Evolutionary conservation across 2,888 invertebrate species (phyloP).

Genomic region (Parnassius apollo): DNA sequence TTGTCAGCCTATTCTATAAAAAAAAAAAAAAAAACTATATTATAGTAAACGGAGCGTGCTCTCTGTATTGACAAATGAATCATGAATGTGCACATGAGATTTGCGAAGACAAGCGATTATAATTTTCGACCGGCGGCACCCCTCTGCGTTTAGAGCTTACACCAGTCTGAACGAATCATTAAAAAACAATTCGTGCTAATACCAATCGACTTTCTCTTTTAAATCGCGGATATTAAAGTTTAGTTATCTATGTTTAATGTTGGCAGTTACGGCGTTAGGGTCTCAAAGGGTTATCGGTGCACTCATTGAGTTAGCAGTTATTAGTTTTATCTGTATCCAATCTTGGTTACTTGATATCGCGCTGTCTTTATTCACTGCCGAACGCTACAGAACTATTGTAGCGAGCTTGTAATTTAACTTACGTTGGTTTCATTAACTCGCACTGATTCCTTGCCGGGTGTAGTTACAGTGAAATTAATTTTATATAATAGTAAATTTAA

Average conservation of each 20-base stretch:
- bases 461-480: constrained; percentile 14
- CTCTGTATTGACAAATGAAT: no score
- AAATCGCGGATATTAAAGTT: neutral
- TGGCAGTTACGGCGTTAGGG: neutral
- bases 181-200: neutral
- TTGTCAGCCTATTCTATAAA: no score
- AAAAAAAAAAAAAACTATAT: no score
- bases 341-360: constrained; percentile 31
- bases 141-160: neutral
- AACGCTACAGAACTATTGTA: constrained; percentile 1
- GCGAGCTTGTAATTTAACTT: constrained; percentile 15
- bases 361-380: neutral
- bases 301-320: constrained; percentile 31
- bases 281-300: constrained; percentile 1
- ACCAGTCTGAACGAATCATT: neutral
- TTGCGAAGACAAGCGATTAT: no score
- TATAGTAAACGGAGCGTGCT: no score
- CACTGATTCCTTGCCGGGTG: neutral
- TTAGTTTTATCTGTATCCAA: constrained; percentile 33
- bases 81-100: no score
- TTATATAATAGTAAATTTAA: constrained; percentile 1
- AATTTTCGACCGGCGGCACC: neutral
- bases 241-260: neutral
- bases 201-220: neutral
- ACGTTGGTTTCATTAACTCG: constrained; percentile 3